Conservation (phyloP, 2,888 invertebrate genomes). For the Parnassius apollo region DNA sequence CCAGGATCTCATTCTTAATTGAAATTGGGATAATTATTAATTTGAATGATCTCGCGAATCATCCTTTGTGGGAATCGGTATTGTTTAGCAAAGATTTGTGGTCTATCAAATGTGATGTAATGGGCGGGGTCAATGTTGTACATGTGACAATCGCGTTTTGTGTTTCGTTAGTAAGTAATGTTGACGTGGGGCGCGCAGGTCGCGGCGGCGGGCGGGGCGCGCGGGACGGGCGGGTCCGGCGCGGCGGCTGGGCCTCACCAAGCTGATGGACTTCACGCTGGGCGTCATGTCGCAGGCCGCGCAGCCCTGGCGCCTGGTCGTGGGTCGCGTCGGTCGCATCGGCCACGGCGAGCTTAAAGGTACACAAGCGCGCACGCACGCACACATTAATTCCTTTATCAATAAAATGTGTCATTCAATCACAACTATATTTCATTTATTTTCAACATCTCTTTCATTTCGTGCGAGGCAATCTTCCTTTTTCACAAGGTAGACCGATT, state of each 20-base stretch:
- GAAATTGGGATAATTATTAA: too few relatives aligned
- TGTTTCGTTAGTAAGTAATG: neutral
- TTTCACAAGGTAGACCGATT: too few relatives aligned
- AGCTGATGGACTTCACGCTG: constrained; percentile 98
- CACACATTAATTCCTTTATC: too few relatives aligned
- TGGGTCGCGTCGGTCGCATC: constrained; percentile 96
- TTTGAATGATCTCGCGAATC: too few relatives aligned
- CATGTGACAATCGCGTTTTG: too few relatives aligned
- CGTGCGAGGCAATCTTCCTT: too few relatives aligned
- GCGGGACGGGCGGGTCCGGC: constrained; percentile 91
- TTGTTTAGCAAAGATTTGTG: neutral
- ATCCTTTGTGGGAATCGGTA: too few relatives aligned
- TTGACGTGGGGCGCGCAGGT: constrained; percentile 69
- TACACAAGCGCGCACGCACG: constrained; percentile 37
- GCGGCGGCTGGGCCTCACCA: constrained; percentile 92
- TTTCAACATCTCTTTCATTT: too few relatives aligned
- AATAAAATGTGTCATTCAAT: too few relatives aligned
- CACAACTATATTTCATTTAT: too few relatives aligned
- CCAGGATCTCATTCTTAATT: neutral
- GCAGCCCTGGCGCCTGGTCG: constrained; percentile 97
- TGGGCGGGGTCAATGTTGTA: too few relatives aligned
- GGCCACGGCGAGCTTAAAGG: constrained; percentile 99
- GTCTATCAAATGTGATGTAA: neutral
- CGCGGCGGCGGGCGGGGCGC: constrained; percentile 82
- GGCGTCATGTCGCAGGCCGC: constrained; percentile 96